These are phyloP conservation scores for Prorops nasuta DNA, from an alignment of 1,140 invertebrate species.

Conservation along the genomic window DNA sequence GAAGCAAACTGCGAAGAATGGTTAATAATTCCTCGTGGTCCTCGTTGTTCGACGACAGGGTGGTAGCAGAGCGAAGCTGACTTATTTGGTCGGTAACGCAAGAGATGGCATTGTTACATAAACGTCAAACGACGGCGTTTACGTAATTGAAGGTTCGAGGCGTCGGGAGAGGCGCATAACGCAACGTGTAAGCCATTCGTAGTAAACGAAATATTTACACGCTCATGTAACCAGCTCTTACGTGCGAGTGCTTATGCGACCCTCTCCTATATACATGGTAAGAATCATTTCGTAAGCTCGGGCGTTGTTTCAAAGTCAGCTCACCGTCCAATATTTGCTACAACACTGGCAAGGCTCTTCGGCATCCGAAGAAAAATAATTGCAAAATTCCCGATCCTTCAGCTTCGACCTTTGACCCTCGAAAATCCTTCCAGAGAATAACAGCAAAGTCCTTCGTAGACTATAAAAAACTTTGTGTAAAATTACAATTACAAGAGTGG, in stretches of 20 bases:
- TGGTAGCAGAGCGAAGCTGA: constrained; percentile 5
- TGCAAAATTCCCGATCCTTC: too few species aligned
- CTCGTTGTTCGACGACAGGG: neutral
- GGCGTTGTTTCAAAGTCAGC: constrained; percentile 41
- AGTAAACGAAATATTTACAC: constrained; percentile 47
- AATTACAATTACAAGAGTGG: too few species aligned
- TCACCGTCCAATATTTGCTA: too few species aligned
- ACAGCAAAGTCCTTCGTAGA: too few species aligned
- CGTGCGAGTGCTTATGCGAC: constrained; percentile 33
- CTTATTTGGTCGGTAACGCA: constrained; percentile 32
- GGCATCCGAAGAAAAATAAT: too few species aligned
- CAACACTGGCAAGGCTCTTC: too few species aligned
- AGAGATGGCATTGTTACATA: constrained; percentile 28
- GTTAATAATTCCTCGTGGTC: too few species aligned
- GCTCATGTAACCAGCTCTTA: constrained; percentile 45
- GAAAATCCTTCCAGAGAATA: too few species aligned
- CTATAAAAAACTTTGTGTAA: too few species aligned
- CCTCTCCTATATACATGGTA: constrained; percentile 39
- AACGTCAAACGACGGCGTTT: constrained; percentile 34
- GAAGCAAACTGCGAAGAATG: too few species aligned
- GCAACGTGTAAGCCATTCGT: constrained; percentile 26
- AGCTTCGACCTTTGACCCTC: too few species aligned
- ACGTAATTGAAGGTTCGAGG: constrained; percentile 36
- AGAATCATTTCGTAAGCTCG: constrained; percentile 39
- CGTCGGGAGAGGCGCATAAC: constrained; percentile 23